These are phyloP conservation scores for Neodiprion lecontei DNA, from an alignment of 1,140 invertebrate species.

Conservation along the genomic window DNA sequence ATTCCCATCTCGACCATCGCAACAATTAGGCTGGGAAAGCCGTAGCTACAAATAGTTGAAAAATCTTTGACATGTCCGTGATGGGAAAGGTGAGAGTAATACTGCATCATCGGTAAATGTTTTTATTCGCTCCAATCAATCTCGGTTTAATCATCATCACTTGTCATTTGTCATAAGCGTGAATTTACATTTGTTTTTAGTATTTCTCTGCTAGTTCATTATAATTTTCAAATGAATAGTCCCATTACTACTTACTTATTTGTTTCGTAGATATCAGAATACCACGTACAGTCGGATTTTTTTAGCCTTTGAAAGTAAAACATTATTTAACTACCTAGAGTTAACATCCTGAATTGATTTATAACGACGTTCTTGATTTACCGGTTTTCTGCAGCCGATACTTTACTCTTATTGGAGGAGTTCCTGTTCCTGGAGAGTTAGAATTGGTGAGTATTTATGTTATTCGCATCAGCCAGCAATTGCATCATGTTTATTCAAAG, in stretches of 20 bases:
- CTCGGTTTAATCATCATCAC: not conserved
- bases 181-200: not conserved
- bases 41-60: conserved; percentile 4
- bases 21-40: not conserved
- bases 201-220: not conserved
- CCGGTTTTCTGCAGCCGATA: conserved; percentile 70
- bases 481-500: conserved; percentile 15
- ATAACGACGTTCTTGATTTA: conserved; percentile 13
- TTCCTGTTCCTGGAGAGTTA: conserved; percentile 89
- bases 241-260: conserved; percentile 14
- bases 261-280: not conserved
- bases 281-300: not conserved
- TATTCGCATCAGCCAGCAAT: conserved; percentile 21
- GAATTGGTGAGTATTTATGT: conserved; percentile 72
- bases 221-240: not conserved
- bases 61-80: conserved; percentile 52
- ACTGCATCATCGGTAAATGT: too few relatives aligned
- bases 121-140: conserved; percentile 8
- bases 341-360: conserved; percentile 2
- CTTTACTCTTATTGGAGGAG: conserved; percentile 92
- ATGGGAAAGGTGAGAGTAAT: conserved; percentile 56
- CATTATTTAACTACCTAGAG: not conserved
- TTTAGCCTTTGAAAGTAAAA: not conserved
- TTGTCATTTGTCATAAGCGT: conserved; percentile 1
- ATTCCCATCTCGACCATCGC: not conserved